Percentiles rank a stretch among this genome's conserved stretches.
These are phyloP conservation scores for Eurystomus gularis DNA, from an alignment of 2,113 vertebrate species.

Conservation along the genomic window DNA sequence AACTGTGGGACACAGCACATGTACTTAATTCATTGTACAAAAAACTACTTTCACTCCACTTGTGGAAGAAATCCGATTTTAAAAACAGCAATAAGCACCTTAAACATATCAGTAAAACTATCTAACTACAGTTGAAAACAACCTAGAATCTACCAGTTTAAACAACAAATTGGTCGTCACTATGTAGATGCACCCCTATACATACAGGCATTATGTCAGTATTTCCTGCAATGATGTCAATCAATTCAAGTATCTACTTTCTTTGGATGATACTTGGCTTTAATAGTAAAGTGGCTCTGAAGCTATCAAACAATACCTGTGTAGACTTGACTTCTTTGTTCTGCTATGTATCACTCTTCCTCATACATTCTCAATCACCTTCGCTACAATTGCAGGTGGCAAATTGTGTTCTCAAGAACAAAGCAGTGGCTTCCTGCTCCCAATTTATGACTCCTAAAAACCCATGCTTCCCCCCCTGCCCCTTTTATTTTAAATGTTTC, in stretches of 20 bases:
- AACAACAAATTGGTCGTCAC: background rate
- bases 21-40: background rate
- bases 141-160: background rate
- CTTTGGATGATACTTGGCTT: background rate
- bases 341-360: background rate
- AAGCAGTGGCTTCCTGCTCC: background rate
- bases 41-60: background rate
- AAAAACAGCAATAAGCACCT: background rate
- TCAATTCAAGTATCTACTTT: background rate
- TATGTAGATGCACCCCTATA: background rate
- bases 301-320: background rate
- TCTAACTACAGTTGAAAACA: background rate
- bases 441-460: background rate
- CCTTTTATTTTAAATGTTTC: background rate
- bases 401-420: background rate
- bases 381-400: background rate
- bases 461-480: accelerated
- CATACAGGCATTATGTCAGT: background rate
- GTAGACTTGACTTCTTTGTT: background rate
- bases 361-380: background rate
- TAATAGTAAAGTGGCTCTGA: background rate
- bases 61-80: background rate
- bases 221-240: background rate
- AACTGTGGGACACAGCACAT: background rate
- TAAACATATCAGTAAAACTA: background rate